phyloP scores from a whole-genome alignment of 2,888 invertebrate genomes.

The Cephus spinipes region DNA sequence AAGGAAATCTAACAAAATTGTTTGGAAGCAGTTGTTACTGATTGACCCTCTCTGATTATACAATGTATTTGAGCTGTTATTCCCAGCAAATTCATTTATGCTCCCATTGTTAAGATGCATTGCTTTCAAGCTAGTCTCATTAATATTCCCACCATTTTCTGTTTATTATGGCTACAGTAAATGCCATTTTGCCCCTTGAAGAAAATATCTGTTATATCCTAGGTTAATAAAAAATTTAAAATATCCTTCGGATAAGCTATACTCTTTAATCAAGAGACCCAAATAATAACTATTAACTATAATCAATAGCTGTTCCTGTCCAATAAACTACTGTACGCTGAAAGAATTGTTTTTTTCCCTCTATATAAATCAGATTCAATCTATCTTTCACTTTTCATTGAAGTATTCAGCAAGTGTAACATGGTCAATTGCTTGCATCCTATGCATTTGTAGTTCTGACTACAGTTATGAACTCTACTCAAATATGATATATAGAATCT shows the following conservation, averaged over 20 bases:
- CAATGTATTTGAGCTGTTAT: no score
- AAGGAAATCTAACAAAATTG: background rate
- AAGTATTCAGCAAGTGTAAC: background rate
- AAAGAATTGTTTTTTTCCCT: background rate
- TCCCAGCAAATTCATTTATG: background rate
- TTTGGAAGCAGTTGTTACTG: background rate
- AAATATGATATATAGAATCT: background rate
- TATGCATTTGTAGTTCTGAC: background rate
- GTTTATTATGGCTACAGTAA: background rate
- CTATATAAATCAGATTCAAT: background rate
- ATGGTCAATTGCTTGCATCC: background rate
- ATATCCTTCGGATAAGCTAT: background rate
- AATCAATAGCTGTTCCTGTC: background rate
- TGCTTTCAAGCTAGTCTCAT: background rate
- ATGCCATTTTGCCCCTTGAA: background rate
- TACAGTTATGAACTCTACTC: background rate
- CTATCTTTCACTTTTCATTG: background rate
- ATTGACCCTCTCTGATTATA: background rate
- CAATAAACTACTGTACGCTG: background rate
- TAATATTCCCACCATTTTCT: background rate
- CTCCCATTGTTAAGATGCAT: background rate
- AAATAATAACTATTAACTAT: background rate
- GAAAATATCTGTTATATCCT: background rate
- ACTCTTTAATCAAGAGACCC: background rate
- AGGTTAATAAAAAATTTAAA: background rate